Percentiles rank a stretch among this genome's conserved stretches.
Conservation (phyloP, 2,888 invertebrate species). For the Nowickia ferox region DNA sequence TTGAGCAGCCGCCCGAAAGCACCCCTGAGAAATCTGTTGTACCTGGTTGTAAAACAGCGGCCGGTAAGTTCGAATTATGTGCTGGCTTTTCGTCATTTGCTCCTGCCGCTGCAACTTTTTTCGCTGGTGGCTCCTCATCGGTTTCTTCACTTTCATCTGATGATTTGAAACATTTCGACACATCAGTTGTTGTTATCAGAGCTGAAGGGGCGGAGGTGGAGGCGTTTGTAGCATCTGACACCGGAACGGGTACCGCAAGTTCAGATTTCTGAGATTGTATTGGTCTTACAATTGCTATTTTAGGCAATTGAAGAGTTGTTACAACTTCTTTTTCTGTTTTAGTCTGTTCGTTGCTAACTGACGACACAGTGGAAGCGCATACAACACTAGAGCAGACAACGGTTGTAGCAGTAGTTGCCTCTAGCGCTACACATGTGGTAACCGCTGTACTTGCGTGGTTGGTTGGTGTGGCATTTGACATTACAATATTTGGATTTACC, state of each 20-base stretch:
- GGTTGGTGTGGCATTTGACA: slow-evolving; percentile 34
- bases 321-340: neutral
- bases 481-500: slow-evolving; percentile 58
- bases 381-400: neutral
- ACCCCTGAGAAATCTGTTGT: slow-evolving; percentile 81
- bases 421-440: neutral
- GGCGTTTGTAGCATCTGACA: neutral
- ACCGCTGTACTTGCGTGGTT: slow-evolving; percentile 4
- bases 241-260: neutral
- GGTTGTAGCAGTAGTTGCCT: neutral
- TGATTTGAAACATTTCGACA: slow-evolving; percentile 60
- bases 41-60: slow-evolving; percentile 80
- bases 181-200: neutral
- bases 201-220: neutral
- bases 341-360: neutral
- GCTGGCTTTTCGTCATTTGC: slow-evolving; percentile 81
- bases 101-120: neutral
- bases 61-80: slow-evolving; percentile 77
- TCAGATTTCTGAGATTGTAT: slow-evolving; percentile 30
- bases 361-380: neutral
- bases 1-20: slow-evolving; percentile 74
- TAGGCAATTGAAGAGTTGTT: slow-evolving; percentile 31
- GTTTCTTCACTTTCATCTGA: slow-evolving; percentile 75
- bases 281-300: slow-evolving; percentile 61
- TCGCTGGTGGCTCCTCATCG: slow-evolving; percentile 72